Conservation (phyloP, 2,797 vertebrate genomes). For the Denticeps clupeoides region DNA sequence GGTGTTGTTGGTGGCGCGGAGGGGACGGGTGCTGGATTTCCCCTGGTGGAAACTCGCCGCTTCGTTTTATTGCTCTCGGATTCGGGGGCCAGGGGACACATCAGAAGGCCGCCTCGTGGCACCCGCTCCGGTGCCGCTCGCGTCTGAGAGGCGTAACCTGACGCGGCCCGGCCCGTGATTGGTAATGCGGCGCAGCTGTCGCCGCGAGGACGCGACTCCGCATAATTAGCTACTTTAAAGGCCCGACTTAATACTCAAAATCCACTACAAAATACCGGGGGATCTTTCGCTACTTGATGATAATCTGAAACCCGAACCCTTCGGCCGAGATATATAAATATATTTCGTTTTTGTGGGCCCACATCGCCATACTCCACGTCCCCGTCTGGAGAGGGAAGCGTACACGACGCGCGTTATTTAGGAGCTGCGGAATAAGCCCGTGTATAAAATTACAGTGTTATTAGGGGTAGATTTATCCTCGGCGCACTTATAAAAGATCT, state of each 20-base stretch:
- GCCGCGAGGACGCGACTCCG: constrained; percentile 72
- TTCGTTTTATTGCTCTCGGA: not conserved
- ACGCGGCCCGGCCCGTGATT: too few species aligned
- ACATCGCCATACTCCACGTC: constrained; percentile 40
- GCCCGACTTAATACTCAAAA: constrained; percentile 66
- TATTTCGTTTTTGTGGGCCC: constrained; percentile 53
- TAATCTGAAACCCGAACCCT: constrained; percentile 62
- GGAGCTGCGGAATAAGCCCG: constrained; percentile 49
- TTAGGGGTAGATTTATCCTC: constrained; percentile 39
- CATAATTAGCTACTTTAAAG: constrained; percentile 69
- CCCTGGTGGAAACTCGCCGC: constrained; percentile 20
- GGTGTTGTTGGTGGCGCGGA: constrained; percentile 26
- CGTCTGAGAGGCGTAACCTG: too few species aligned
- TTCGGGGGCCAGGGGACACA: too few species aligned
- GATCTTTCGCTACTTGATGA: constrained; percentile 63
- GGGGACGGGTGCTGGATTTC: constrained; percentile 4
- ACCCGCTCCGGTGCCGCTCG: too few species aligned
- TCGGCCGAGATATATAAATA: constrained; percentile 44
- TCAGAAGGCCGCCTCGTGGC: too few species aligned
- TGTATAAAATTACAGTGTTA: constrained; percentile 58
- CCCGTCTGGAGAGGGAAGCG: constrained; percentile 41
- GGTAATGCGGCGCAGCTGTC: constrained; percentile 65
- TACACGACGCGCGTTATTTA: constrained; percentile 48
- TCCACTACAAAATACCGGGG: constrained; percentile 58
- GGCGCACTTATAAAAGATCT: constrained; percentile 35